Conservation (phyloP, 2,113 vertebrate species). For the Beaufortia kweichowensis region DNA sequence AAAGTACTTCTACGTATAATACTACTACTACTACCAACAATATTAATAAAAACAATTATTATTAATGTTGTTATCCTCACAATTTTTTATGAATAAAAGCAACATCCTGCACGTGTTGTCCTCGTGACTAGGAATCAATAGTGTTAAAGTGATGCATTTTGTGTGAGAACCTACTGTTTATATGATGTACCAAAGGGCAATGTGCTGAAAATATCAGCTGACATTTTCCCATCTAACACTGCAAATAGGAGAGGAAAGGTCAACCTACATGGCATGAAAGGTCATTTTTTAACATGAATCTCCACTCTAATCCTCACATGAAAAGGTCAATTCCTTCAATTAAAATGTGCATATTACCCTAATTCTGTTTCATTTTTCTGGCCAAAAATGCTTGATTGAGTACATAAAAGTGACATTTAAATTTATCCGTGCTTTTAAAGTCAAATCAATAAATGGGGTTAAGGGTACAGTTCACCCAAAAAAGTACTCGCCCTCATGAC, state of each 20-base stretch:
- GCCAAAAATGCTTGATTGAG: not conserved
- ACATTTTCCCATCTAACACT: slow-evolving; percentile 60
- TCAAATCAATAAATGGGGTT: too few relatives aligned
- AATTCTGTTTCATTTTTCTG: slow-evolving; percentile 7
- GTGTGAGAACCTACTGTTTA: slow-evolving; percentile 49
- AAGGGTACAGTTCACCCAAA: not conserved
- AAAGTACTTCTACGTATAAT: not conserved
- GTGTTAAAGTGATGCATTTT: slow-evolving; percentile 10
- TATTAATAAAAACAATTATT: not conserved
- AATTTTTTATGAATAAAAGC: not conserved
- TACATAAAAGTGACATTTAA: not conserved
- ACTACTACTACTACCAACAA: not conserved
- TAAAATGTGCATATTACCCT: slow-evolving; percentile 16
- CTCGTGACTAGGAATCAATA: too few relatives aligned
- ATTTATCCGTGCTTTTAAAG: not conserved
- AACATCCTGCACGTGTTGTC: not conserved
- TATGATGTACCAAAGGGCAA: slow-evolving; percentile 51
- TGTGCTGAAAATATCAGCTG: slow-evolving; percentile 60
- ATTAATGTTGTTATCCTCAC: too few relatives aligned
- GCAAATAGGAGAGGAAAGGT: slow-evolving; percentile 69
- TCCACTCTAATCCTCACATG: slow-evolving; percentile 50
- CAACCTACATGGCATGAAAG: slow-evolving; percentile 59
- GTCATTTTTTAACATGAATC: slow-evolving; percentile 60
- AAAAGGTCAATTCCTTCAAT: slow-evolving; percentile 54
- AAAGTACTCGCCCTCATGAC: too few relatives aligned